Evolutionary conservation across 2,888 invertebrate species (phyloP), one percentile per base, ranked within the genome.

Genomic region (Byasa hedistus): DNA sequence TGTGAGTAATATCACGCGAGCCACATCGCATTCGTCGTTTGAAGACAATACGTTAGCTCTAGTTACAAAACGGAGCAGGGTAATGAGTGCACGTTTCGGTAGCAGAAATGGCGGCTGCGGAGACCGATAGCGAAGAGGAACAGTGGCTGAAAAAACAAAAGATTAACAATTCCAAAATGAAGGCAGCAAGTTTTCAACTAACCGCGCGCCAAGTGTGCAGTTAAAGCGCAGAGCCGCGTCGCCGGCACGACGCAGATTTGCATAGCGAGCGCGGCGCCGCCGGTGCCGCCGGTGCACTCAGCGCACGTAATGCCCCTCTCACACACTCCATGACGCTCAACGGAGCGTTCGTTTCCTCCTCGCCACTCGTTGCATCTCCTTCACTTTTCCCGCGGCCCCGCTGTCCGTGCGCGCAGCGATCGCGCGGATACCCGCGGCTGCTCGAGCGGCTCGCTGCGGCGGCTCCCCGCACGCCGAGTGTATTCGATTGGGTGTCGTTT

Each of bases 181-280:
- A 17, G 48, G n/a, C 48, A 48, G n/a, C 17, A 48, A 48, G 48
- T 17, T 17, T 5, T 19, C 4, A 48, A 17, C 15, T 19, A 17
- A 1, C 48, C n/a, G n/a, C 12, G 23, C 24, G 59, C 44, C 23
- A 44, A 59, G n/a, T 48, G 19, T 23, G 23, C 48, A 1, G 15
- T 32, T 57, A n/a, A 59, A 24, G n/a, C 39, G 48, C 32, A 48
- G 1, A 27, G 15, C 27, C 12, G 48, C 55, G 27, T 15, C 8
- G 32, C 57, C 22, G 23, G 32, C 19, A 51, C 63, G 57, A 51
- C 32, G 48, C 22, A 44, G 48, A 63, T 57, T 63, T 48, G 56
- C 63, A 57, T 48, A 57, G 57, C 27, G 15, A 60, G 56, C 44
- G 24, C 44, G 24, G 10, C 32, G 5, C 17, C 17, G 48, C 17